Base-by-base conservation (phyloP, 2,888 invertebrate species). In the Glaucopsyche alexis region DNA sequence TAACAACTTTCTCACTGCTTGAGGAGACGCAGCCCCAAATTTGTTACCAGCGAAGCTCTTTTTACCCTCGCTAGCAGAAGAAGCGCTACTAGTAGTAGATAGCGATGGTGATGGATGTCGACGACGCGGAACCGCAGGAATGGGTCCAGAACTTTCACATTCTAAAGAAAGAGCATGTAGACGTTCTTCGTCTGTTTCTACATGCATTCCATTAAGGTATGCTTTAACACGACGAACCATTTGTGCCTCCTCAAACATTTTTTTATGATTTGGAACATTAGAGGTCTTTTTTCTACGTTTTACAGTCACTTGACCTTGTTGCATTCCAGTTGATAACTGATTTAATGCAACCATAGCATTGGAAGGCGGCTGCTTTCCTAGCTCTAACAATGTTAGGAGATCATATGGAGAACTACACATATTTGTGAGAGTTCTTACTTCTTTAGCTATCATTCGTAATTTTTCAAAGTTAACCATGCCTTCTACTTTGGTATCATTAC, bases 211-310 rank as follows among this genome's bases (percentile, higher is more conserved):
- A 78, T 96, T 96, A 75, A 99, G 94, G 91, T 99, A 99, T 3
- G 99, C 97, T 87, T 99, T 98, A 7, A 99, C 99, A 74, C 99
- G 94, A 47, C 99, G 95, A 73, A 99, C 98, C 99, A 99, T 99
- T 91, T 99, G 98, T 47, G 99, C 98, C 93, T 99, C 99, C 88
- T 99, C 99, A 88, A 98, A 99, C 98, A 99, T 99, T 88, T 98
- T 99, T 91, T 99, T 99, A 72, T 98, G 97, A 90, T 99, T 99
- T 1, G 98, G 98, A 6, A 97, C 96, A 45, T 98, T 96, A 47
- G 97, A 95, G 0, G 98, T 96, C 85, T 98, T 97, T 89, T 98
- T 98, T 79, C 98, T 94, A 79, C 98, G 93, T 84, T 98, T 98
- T 0, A 98, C 97, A 2, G 98, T 98, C 0, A 97, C 96, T 82